Conservation (phyloP, 2,888 invertebrate species). For the Meloe dianella region DNA sequence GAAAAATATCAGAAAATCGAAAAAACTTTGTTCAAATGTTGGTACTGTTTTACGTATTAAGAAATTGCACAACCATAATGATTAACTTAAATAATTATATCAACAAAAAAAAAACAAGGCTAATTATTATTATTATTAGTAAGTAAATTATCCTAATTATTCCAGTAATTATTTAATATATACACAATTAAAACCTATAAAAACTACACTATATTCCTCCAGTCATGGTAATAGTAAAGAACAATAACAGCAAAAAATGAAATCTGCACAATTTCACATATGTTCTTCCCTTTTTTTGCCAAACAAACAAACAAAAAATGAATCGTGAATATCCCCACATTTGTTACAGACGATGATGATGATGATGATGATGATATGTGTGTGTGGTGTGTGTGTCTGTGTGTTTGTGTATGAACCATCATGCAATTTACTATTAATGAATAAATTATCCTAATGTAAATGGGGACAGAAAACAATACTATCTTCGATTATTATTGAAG, state of each 20-base stretch:
- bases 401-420: no score
- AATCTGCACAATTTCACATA: no score
- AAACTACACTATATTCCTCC: slow-evolving; percentile 19
- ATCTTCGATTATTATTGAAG: slow-evolving; percentile 70
- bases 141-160: slow-evolving; percentile 13
- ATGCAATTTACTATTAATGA: background rate
- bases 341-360: slow-evolving; percentile 15
- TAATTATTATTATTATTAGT: background rate
- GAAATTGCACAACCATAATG: slow-evolving; percentile 34
- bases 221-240: slow-evolving; percentile 26
- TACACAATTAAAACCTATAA: slow-evolving; percentile 25
- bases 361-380: no score
- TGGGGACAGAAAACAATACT: slow-evolving; percentile 55
- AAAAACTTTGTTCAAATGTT: background rate
- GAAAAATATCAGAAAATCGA: background rate
- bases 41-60: slow-evolving; percentile 13
- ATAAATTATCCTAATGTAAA: background rate
- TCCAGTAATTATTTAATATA: slow-evolving; percentile 19
- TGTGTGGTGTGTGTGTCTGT: no score
- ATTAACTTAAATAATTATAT: slow-evolving; percentile 27
- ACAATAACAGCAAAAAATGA: background rate
- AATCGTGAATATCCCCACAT: slow-evolving; percentile 15
- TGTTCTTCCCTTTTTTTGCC: background rate
- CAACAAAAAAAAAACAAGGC: slow-evolving; percentile 16
- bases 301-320: no score